Evolutionary conservation across 2,113 vertebrate genomes (phyloP).

Genomic region (Labrus mixtus): DNA sequence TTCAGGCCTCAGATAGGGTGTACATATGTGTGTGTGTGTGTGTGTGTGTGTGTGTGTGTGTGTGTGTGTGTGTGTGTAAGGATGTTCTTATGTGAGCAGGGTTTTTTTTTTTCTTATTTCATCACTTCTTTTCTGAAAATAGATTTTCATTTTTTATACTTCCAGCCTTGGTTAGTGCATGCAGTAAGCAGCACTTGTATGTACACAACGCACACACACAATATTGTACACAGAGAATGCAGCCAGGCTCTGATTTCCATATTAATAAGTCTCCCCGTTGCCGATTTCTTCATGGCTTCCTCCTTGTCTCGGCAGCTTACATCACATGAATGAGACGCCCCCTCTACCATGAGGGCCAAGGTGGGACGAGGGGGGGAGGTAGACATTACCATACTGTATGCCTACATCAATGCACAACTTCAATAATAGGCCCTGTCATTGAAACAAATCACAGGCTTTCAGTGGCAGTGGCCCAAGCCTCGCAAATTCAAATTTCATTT

Average conservation of each 20-base stretch:
- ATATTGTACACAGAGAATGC: slow-evolving; percentile 8
- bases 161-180: slow-evolving; percentile 18
- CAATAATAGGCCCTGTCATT: slow-evolving; percentile 76
- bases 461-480: slow-evolving; percentile 60
- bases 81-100: background rate
- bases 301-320: slow-evolving; percentile 64
- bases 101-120: background rate
- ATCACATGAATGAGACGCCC: slow-evolving; percentile 63
- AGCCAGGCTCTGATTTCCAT: slow-evolving; percentile 58
- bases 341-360: slow-evolving; percentile 42
- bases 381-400: slow-evolving; percentile 74
- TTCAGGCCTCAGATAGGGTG: too few relatives aligned
- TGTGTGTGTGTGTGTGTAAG: background rate
- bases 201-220: slow-evolving; percentile 13
- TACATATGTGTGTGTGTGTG: too few relatives aligned
- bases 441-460: slow-evolving; percentile 77
- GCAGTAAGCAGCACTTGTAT: slow-evolving; percentile 4
- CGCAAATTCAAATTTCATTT: slow-evolving; percentile 80
- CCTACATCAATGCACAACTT: slow-evolving; percentile 75
- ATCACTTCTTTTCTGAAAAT: background rate
- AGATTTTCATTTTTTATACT: slow-evolving; percentile 12
- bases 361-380: slow-evolving; percentile 20
- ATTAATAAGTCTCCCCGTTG: slow-evolving; percentile 58
- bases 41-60: background rate
- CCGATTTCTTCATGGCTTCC: slow-evolving; percentile 48